Conservation (phyloP, 1,140 invertebrate genomes). For the Drosophila miranda region DNA sequence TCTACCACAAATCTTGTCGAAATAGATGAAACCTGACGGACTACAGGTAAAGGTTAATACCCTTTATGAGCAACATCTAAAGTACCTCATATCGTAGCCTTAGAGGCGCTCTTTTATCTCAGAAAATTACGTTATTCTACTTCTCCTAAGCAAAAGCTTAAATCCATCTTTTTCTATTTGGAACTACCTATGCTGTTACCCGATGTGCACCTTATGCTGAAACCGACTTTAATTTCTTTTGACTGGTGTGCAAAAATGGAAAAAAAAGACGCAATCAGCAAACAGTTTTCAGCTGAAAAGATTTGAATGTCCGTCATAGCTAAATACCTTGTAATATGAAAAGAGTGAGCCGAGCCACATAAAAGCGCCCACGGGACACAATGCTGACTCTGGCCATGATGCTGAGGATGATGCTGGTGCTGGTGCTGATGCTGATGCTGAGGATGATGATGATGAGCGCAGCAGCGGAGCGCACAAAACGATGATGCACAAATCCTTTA, state of each 20-base stretch:
- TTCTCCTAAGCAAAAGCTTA: too few relatives aligned
- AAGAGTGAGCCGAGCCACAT: conserved; percentile 50
- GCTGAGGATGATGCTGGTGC: conserved; percentile 27
- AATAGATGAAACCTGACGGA: too few relatives aligned
- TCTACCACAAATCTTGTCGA: too few relatives aligned
- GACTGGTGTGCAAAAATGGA: conserved; percentile 27
- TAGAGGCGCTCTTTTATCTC: too few relatives aligned
- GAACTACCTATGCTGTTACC: too few relatives aligned
- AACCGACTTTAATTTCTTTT: too few relatives aligned
- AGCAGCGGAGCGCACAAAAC: conserved; percentile 49
- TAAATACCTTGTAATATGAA: conserved; percentile 56
- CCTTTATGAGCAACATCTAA: too few relatives aligned
- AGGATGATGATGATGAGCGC: conserved; percentile 19
- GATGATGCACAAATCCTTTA: conserved; percentile 69
- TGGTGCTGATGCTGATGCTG: conserved; percentile 31
- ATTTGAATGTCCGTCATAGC: conserved; percentile 60
- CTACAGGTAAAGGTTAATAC: too few relatives aligned
- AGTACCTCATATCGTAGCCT: too few relatives aligned
- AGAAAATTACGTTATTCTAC: too few relatives aligned
- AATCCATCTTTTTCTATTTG: too few relatives aligned
- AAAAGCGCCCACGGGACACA: conserved; percentile 45
- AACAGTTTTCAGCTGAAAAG: conserved; percentile 54
- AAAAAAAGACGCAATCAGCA: conserved; percentile 48
- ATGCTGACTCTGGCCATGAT: conserved; percentile 43
- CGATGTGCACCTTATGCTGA: too few relatives aligned